Base-by-base conservation (phyloP, 2,888 invertebrate species). In the Parnassius mnemosyne region DNA sequence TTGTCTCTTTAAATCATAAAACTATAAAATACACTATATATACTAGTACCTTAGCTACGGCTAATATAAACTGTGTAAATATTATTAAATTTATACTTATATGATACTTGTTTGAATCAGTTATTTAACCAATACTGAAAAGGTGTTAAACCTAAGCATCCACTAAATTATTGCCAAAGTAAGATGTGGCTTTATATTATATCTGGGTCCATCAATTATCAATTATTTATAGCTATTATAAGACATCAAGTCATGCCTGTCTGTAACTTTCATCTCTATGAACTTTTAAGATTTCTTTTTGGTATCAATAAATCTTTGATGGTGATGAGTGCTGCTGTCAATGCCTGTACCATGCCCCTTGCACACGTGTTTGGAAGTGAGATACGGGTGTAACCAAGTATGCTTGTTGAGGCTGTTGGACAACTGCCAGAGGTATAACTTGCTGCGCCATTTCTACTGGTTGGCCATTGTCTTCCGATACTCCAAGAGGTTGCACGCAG, bases 331-430 rank as follows among this genome's bases (percentile, higher is more conserved):
- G 58, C 61, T 68, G 67, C 60, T 69, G 87, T 91, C 90, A 92
- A 88, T 92, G 92, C 68, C 92, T 78, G 78, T 92, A 92, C 92
- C 92, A 91, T 63, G 93, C 89, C 66, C 93, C 93, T 75, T 93
- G 93, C 65, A 93, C 93, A 64, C 93, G 91, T 61, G 93, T 93
- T 70, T 94, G 92, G 80, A 94, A 89, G 82, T 94, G 94, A 34
- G 94, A 93, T 42, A 94, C 94, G 2, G 94, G 94, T 2, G 94
- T 94, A 10, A 94, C 94, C 65, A 94, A 89, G 78, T 94, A 94
- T 0, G 94, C 92, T 71, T 93, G 93, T 74, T 94, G 94, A 54
- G 93, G 93, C 68, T 94, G 93, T 66, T 92, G 93, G 1, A 94
- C 93, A 41, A 94, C 93, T 10, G 94, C 93, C 44, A 94, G 76